A percentile compares a stretch with the other conserved stretches of the same genome.
Conservation (phyloP, 2,888 invertebrate species). For the Mechanitis mazaeus region DNA sequence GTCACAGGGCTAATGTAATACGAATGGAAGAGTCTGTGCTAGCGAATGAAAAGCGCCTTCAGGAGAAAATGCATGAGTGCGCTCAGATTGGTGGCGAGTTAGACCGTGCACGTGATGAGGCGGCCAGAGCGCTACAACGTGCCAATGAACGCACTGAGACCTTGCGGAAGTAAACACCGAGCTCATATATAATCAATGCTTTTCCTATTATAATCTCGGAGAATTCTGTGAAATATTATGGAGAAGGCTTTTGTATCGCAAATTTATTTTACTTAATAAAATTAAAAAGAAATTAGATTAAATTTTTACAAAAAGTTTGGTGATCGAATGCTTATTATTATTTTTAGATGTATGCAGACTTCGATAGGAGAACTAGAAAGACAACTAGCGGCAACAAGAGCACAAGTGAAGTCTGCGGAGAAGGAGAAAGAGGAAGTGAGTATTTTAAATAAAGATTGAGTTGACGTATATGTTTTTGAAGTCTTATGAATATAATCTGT, state of each 20-base stretch:
- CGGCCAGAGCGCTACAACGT: conserved; percentile 79
- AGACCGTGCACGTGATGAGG: conserved; percentile 81
- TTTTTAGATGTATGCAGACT: conserved; percentile 76
- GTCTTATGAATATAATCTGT: no score
- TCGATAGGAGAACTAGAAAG: conserved; percentile 81
- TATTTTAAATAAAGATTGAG: not conserved
- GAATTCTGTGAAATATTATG: no score
- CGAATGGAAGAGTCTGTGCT: conserved; percentile 77
- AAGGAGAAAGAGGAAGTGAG: conserved; percentile 80
- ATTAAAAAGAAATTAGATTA: no score
- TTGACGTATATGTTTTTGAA: no score
- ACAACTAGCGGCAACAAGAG: conserved; percentile 79
- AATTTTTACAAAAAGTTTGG: no score
- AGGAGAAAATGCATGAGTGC: conserved; percentile 82
- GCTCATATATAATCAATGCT: not conserved
- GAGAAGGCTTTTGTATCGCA: no score
- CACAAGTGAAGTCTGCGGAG: conserved; percentile 79
- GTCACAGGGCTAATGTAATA: conserved; percentile 61
- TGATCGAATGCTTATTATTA: not conserved
- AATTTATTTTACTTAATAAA: no score
- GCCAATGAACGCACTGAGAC: conserved; percentile 82
- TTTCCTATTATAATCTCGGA: not conserved
- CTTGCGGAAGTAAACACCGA: conserved; percentile 63
- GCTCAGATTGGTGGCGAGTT: conserved; percentile 79
- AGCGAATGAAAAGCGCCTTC: conserved; percentile 77